These are phyloP conservation scores for Otocyon megalotis DNA, from an alignment of 2,113 vertebrate species.

Conservation along the genomic window DNA sequence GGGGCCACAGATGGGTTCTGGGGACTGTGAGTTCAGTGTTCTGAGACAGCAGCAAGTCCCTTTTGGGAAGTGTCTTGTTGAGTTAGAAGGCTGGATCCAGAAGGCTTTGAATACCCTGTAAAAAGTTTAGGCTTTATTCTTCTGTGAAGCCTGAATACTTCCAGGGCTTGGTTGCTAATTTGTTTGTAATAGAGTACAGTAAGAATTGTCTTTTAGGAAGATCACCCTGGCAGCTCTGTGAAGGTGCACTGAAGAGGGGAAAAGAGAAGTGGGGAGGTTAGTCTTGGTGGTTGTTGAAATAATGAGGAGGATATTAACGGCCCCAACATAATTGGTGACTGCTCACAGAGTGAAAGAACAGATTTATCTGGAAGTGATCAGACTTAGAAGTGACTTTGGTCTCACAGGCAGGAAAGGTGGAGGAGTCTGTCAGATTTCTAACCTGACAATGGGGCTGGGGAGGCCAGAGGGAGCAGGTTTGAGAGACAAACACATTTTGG, in stretches of 20 bases:
- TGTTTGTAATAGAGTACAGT: not conserved
- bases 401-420: not conserved
- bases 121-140: slow-evolving; percentile 11
- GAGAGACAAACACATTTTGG: not conserved
- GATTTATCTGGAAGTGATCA: not conserved
- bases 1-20: not conserved
- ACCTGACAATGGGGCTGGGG: not conserved
- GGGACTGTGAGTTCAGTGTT: not conserved
- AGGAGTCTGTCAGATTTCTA: slow-evolving; percentile 39
- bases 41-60: not conserved
- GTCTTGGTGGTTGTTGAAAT: slow-evolving; percentile 30
- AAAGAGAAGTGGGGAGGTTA: not conserved
- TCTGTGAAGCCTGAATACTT: not conserved
- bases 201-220: not conserved
- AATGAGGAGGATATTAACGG: not conserved
- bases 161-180: not conserved
- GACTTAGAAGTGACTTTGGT: not conserved
- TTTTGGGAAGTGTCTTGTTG: not conserved
- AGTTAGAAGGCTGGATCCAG: not conserved
- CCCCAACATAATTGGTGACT: not conserved
- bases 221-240: not conserved
- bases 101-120: not conserved
- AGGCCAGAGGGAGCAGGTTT: not conserved
- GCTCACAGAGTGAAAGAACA: not conserved
- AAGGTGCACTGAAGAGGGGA: not conserved